These are phyloP conservation scores for Lasioglossum figueresi DNA, from an alignment of 2,888 invertebrate species.

Conservation along the genomic window DNA sequence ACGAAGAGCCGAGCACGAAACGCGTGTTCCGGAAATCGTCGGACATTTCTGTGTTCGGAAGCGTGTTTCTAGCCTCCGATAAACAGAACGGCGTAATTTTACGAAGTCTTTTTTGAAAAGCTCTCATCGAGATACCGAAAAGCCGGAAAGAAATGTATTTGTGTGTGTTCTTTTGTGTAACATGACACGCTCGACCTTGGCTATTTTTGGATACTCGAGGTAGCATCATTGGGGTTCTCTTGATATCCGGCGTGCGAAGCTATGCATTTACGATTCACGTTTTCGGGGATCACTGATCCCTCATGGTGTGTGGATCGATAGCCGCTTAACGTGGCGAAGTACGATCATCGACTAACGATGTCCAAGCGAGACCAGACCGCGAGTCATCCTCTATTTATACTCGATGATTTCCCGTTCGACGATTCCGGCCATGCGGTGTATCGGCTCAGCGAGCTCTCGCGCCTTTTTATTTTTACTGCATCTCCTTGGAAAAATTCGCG, in stretches of 20 bases:
- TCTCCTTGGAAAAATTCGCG: constrained; percentile 43
- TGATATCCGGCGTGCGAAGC: constrained; percentile 26
- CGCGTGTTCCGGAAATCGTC: constrained; percentile 10
- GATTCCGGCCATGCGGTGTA: constrained; percentile 61
- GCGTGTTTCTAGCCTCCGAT: background rate
- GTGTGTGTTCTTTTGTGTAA: constrained; percentile 24
- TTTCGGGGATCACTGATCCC: constrained; percentile 39
- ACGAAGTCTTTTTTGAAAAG: background rate
- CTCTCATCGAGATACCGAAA: constrained; percentile 31
- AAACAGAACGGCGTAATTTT: background rate
- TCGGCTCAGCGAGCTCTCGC: constrained; percentile 38
- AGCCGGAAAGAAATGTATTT: constrained; percentile 11
- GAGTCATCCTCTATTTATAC: constrained; percentile 81
- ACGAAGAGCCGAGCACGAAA: background rate
- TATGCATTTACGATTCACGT: constrained; percentile 27
- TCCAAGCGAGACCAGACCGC: constrained; percentile 68
- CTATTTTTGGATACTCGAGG: constrained; percentile 55
- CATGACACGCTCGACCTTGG: constrained; percentile 36
- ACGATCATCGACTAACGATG: constrained; percentile 67
- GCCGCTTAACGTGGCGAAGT: constrained; percentile 43
- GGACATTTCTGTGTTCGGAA: background rate
- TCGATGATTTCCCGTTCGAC: constrained; percentile 77
- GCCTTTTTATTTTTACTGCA: constrained; percentile 43
- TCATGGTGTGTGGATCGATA: constrained; percentile 47
- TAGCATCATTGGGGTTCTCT: background rate